Evolutionary conservation across 2,888 invertebrate species (phyloP).

Genomic region (Ceriagrion tenellum): DNA sequence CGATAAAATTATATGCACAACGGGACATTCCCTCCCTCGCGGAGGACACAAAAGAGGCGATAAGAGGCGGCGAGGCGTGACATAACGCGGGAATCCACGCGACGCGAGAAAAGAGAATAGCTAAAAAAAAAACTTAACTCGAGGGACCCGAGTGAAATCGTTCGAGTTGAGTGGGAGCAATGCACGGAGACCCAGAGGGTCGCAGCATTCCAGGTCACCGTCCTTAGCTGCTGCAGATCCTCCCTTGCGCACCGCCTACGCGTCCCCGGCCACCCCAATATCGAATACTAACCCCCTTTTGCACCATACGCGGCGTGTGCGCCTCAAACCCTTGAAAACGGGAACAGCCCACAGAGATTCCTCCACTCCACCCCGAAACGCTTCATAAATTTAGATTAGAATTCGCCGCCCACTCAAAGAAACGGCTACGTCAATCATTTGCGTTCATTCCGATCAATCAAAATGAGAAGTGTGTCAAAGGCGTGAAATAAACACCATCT

Average conservation of each 20-base stretch:
- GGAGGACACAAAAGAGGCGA: neutral
- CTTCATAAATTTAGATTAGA: neutral
- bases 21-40: neutral
- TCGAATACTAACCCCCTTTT: neutral
- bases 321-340: neutral
- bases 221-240: neutral
- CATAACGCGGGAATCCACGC: neutral
- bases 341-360: neutral
- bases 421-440: neutral
- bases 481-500: neutral
- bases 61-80: neutral
- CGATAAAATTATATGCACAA: neutral
- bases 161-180: neutral
- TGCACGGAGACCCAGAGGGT: neutral
- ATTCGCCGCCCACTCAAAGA: too few relatives aligned
- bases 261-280: neutral
- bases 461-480: neutral
- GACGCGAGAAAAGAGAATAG: neutral
- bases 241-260: neutral
- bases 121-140: neutral
- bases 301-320: neutral
- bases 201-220: constrained; percentile 29
- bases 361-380: neutral
- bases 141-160: neutral
- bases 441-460: neutral